Evolutionary conservation across 1,140 invertebrate genomes (phyloP).

Genomic region (Musca domestica): DNA sequence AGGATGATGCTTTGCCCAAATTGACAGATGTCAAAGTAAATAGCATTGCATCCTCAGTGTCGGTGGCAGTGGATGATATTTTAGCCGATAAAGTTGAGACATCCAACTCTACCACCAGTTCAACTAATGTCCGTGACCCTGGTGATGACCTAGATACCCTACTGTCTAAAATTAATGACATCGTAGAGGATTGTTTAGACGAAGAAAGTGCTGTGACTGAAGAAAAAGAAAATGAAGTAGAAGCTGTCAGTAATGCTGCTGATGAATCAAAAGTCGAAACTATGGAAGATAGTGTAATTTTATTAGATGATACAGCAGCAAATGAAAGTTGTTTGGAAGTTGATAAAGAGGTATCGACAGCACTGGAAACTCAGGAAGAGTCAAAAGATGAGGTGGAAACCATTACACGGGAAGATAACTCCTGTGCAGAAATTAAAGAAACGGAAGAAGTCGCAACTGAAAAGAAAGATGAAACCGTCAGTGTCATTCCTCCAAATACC

Average conservation of each 20-base stretch:
- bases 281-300: background rate
- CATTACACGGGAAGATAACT: background rate
- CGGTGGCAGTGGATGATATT: background rate
- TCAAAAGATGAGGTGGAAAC: background rate
- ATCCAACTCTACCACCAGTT: conserved; percentile 3
- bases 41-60: background rate
- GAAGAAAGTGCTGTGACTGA: background rate
- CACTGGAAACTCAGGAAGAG: background rate
- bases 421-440: background rate
- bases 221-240: background rate
- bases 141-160: conserved; percentile 30
- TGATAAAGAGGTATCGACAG: background rate
- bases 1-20: conserved; percentile 16
- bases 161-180: conserved; percentile 29
- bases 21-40: background rate
- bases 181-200: conserved; percentile 25
- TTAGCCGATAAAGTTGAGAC: conserved; percentile 7
- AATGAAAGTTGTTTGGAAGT: background rate
- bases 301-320: background rate
- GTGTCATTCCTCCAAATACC: no score
- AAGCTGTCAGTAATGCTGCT: background rate
- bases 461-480: background rate
- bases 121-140: conserved; percentile 17
- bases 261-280: background rate
- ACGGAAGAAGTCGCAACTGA: background rate